Percentiles rank a stretch among this genome's conserved stretches.
phyloP scores from a whole-genome alignment of 2,797 vertebrate species.

The Ataeniobius toweri region DNA sequence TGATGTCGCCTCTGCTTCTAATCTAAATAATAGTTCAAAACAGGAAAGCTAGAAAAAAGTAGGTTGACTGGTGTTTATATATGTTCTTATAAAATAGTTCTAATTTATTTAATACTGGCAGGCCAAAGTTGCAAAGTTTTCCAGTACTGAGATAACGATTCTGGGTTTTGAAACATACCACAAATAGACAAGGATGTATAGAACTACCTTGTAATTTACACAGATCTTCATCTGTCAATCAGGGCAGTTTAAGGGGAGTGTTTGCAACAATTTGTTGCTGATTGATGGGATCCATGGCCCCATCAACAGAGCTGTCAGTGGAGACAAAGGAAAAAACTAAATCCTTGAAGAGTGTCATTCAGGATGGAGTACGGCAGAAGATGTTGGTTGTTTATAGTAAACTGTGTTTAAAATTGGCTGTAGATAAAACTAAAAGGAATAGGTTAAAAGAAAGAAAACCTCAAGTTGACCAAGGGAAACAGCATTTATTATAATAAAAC shows the following conservation, averaged over 20 bases:
- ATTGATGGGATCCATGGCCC: neutral
- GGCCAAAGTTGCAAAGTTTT: neutral
- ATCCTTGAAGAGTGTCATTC: neutral
- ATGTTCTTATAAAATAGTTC: too few relatives aligned
- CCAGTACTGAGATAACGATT: neutral
- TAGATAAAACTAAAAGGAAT: too few relatives aligned
- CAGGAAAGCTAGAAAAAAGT: too few relatives aligned
- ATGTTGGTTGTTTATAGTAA: neutral
- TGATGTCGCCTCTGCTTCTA: too few relatives aligned
- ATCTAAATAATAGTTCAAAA: too few relatives aligned
- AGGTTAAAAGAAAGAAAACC: too few relatives aligned
- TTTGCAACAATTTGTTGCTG: neutral
- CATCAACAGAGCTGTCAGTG: neutral
- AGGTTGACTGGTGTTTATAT: too few relatives aligned
- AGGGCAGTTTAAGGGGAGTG: neutral
- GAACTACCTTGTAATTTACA: neutral
- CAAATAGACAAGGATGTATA: neutral
- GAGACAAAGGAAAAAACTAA: neutral
- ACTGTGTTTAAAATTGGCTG: neutral
- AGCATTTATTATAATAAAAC: too few relatives aligned
- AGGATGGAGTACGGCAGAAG: neutral
- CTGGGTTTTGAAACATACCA: neutral
- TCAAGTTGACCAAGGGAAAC: too few relatives aligned
- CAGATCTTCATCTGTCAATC: neutral
- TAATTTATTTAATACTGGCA: too few relatives aligned